These are phyloP conservation scores for Calliopum simillimum DNA, from an alignment of 2,888 invertebrate species.

Conservation along the genomic window DNA sequence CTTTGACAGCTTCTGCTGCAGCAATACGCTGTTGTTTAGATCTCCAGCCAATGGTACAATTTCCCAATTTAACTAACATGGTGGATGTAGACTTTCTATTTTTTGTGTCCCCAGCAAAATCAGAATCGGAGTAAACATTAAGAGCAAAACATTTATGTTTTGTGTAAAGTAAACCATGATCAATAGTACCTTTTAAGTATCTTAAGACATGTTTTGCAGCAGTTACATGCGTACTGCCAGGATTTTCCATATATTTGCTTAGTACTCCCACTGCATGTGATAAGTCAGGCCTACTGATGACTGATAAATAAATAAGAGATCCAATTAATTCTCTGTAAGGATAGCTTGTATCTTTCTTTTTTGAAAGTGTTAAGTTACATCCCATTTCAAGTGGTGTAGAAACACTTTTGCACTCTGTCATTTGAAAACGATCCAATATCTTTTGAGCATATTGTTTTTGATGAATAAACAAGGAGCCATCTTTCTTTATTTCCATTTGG, in stretches of 20 bases:
- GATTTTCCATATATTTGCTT: no score
- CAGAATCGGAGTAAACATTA: background rate
- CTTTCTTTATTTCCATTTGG: slow-evolving; percentile 21
- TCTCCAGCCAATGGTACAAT: background rate
- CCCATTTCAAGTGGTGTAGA: no score
- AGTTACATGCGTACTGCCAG: slow-evolving; percentile 17
- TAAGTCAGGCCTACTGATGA: no score
- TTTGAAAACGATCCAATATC: slow-evolving; percentile 12
- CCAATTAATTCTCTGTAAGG: no score
- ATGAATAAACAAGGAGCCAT: slow-evolving; percentile 20
- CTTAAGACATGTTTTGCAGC: background rate
- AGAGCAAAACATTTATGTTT: background rate
- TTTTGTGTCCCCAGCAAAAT: slow-evolving; percentile 19
- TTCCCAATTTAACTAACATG: background rate
- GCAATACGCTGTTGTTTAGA: slow-evolving; percentile 19
- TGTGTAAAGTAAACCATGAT: slow-evolving; percentile 2
- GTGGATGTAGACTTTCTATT: slow-evolving; percentile 9
- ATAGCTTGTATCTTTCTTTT: no score
- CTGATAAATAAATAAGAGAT: no score
- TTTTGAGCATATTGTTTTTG: slow-evolving; percentile 26
- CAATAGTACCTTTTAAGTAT: background rate
- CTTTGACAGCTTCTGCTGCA: slow-evolving; percentile 19
- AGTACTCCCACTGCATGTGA: no score
- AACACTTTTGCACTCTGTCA: slow-evolving; percentile 17
- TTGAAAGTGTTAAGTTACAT: no score